A percentile compares a stretch with the other conserved stretches of the same genome.
Evolutionary conservation across 1,140 invertebrate species (phyloP).

Genomic region (Dryas iulia): DNA sequence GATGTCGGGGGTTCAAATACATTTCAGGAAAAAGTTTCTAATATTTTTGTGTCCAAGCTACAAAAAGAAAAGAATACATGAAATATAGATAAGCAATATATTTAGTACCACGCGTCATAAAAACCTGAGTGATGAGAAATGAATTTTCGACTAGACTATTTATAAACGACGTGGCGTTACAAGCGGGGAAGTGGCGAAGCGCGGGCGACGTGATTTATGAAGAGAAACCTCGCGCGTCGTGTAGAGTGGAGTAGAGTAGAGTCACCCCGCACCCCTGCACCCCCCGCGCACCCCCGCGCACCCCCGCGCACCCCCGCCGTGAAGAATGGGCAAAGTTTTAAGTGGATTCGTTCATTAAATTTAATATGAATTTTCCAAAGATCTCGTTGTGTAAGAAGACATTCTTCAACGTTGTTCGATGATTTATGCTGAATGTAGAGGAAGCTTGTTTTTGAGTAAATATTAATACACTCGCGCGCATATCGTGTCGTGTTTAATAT

Average conservation of each 20-base stretch:
- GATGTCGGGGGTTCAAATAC: too few relatives aligned
- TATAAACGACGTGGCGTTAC: background rate
- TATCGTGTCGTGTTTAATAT: too few relatives aligned
- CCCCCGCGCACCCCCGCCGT: too few relatives aligned
- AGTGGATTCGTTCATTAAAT: slow-evolving; percentile 2
- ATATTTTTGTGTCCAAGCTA: too few relatives aligned
- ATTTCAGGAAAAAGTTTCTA: too few relatives aligned
- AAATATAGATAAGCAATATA: too few relatives aligned
- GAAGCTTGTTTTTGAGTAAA: background rate
- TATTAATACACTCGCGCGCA: too few relatives aligned
- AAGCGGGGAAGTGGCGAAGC: background rate
- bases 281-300: too few relatives aligned
- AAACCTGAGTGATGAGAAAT: background rate
- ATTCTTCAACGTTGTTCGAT: background rate
- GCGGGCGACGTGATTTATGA: background rate
- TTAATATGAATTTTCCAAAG: background rate
- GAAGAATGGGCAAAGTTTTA: background rate
- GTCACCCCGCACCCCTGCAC: too few relatives aligned
- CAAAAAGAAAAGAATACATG: too few relatives aligned
- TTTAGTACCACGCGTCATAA: too few relatives aligned
- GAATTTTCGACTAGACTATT: background rate
- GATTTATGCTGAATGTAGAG: background rate
- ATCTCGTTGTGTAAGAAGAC: background rate
- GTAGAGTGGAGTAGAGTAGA: too few relatives aligned
- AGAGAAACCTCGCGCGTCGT: background rate